Evolutionary conservation across 2,113 vertebrate species (phyloP).

Genomic region (Smithornis capensis): DNA sequence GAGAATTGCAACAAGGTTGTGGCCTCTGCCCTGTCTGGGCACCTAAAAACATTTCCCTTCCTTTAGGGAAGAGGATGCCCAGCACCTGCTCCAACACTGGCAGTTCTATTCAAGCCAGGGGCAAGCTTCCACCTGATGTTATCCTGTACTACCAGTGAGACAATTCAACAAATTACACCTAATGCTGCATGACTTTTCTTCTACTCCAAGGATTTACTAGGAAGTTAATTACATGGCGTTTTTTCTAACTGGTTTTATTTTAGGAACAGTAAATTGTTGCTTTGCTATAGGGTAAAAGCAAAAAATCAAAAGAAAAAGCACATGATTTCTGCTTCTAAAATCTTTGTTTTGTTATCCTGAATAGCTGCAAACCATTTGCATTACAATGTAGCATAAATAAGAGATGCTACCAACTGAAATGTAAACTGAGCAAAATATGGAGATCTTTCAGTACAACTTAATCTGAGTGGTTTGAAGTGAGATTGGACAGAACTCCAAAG

Average conservation of each 20-base stretch:
- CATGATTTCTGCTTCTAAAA: neutral
- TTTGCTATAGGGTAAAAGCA: accelerated
- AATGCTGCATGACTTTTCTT: neutral
- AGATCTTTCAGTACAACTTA: neutral
- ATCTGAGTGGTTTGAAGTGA: neutral
- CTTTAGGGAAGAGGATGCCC: neutral
- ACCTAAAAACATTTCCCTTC: neutral
- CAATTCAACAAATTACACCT: neutral
- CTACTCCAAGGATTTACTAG: neutral
- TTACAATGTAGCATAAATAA: constrained; percentile 20
- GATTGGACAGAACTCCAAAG: neutral
- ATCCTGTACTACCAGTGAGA: neutral
- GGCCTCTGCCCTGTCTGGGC: neutral
- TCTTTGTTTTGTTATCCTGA: neutral
- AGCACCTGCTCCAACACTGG: neutral
- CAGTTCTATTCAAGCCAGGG: neutral
- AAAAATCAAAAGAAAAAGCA: neutral
- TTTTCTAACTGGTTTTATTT: neutral
- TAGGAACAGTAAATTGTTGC: neutral
- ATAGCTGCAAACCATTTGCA: constrained; percentile 21
- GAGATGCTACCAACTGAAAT: neutral
- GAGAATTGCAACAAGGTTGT: neutral
- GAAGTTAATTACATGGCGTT: neutral
- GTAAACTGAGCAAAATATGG: neutral
- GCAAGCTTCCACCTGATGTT: neutral